phyloP scores from a whole-genome alignment of 2,797 vertebrate genomes.

The Mustela erminea region DNA sequence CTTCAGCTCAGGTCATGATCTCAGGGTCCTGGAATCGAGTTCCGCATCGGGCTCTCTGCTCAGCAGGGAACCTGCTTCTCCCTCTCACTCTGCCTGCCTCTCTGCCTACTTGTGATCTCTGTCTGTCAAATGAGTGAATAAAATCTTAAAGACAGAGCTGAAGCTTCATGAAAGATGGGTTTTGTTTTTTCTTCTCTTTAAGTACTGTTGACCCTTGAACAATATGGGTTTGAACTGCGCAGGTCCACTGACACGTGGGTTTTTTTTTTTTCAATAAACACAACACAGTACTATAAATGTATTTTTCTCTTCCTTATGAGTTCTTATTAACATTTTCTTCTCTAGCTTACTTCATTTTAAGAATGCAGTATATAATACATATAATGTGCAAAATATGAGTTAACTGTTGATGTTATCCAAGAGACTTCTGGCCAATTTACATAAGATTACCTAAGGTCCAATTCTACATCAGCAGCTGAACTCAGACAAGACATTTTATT shows the following conservation, averaged over 20 bases:
- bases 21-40: no score
- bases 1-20: no score
- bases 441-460: conserved; percentile 20
- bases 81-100: no score
- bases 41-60: no score
- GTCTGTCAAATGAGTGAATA: no score
- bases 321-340: background rate
- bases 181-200: background rate
- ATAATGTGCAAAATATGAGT: background rate
- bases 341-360: background rate
- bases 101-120: no score
- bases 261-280: background rate
- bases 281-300: background rate
- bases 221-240: background rate
- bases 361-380: background rate
- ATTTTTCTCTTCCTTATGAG: background rate
- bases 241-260: background rate
- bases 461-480: conserved; percentile 33
- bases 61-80: no score
- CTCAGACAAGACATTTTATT: conserved; percentile 51
- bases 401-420: background rate
- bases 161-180: conserved; percentile 6
- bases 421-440: background rate
- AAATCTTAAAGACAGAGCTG: background rate
- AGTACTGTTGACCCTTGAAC: background rate